Conservation (phyloP, 2,113 vertebrate species). For the Ardeotis arabs region DNA sequence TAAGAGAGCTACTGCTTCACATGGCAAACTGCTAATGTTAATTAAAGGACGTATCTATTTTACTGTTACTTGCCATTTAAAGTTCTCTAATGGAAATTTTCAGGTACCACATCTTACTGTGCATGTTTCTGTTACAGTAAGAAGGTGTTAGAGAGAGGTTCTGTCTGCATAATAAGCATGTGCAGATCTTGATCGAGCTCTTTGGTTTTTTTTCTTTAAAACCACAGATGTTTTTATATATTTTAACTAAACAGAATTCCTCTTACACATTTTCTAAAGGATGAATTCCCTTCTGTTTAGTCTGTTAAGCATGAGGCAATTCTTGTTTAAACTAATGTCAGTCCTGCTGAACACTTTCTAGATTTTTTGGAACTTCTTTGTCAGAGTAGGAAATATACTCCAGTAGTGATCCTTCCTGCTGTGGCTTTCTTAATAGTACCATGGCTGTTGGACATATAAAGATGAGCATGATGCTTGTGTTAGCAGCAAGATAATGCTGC, state of each 20-base stretch:
- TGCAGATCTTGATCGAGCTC: not conserved
- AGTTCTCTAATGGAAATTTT: not conserved
- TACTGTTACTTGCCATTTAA: not conserved
- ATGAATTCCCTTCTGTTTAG: not conserved
- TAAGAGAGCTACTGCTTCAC: not conserved
- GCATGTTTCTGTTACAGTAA: not conserved
- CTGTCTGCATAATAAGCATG: not conserved
- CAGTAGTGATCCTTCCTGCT: not conserved
- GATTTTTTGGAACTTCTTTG: not conserved
- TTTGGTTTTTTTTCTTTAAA: not conserved
- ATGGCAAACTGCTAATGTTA: not conserved
- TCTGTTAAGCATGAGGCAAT: not conserved
- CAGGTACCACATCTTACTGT: not conserved
- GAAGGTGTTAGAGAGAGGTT: not conserved
- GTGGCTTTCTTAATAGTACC: not conserved
- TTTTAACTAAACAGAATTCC: not conserved
- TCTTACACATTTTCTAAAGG: not conserved
- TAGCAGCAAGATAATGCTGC: not conserved
- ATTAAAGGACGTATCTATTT: not conserved
- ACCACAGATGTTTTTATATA: fast-evolving
- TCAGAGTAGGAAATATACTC: not conserved
- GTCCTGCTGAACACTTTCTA: not conserved
- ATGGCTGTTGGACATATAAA: not conserved
- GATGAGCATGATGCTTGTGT: not conserved
- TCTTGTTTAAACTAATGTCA: not conserved